These are phyloP conservation scores for Patella caerulea DNA, from an alignment of 2,888 invertebrate species.

Conservation along the genomic window DNA sequence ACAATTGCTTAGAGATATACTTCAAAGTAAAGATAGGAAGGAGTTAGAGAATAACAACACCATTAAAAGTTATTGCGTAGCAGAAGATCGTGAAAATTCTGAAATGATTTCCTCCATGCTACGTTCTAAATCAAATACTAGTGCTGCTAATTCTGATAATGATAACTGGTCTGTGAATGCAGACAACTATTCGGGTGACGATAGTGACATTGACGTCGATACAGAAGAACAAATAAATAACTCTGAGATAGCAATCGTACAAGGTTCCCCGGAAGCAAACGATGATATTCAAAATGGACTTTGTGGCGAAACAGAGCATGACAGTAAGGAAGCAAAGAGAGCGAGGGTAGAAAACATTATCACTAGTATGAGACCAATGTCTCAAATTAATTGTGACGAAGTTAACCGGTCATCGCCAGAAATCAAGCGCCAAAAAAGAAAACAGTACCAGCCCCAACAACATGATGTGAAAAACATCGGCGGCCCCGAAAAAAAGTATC, in stretches of 20 bases:
- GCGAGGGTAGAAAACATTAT: constrained; percentile 96
- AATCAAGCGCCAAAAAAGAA: constrained; percentile 79
- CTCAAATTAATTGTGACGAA: constrained; percentile 36
- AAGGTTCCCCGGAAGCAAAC: constrained; percentile 35
- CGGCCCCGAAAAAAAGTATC: constrained; percentile 73
- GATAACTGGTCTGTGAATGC: constrained; percentile 44
- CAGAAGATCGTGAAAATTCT: neutral
- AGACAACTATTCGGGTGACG: constrained; percentile 44
- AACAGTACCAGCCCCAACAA: constrained; percentile 95
- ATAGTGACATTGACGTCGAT: constrained; percentile 51
- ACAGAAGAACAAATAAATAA: constrained; percentile 29
- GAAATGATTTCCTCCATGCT: constrained; percentile 30
- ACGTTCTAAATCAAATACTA: constrained; percentile 32
- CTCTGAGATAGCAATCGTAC: neutral
- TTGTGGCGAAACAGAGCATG: constrained; percentile 34
- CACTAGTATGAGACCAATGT: constrained; percentile 84
- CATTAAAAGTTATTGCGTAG: constrained; percentile 27
- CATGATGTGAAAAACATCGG: constrained; percentile 74
- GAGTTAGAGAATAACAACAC: constrained; percentile 32
- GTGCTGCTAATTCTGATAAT: constrained; percentile 33
- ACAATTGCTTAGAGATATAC: constrained; percentile 88
- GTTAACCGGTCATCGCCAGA: constrained; percentile 38
- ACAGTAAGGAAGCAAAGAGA: constrained; percentile 79
- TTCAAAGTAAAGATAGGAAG: constrained; percentile 84
- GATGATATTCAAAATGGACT: constrained; percentile 37